phyloP scores from a whole-genome alignment of 92 coral and sea anemone genomes.

The Palythoa grandis region DNA sequence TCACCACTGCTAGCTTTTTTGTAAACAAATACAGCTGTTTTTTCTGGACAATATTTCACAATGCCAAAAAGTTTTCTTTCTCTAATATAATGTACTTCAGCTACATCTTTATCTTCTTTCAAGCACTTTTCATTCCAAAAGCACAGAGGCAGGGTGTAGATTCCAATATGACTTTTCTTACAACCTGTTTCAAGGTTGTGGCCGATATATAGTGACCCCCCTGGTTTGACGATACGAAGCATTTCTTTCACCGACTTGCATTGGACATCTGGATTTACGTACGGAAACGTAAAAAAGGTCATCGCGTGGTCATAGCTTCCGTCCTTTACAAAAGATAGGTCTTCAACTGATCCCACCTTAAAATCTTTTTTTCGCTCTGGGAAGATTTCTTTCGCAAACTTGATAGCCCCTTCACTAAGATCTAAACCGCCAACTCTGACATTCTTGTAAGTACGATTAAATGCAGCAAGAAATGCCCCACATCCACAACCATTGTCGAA shows the following conservation, averaged over 20 bases:
- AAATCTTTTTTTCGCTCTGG: constrained; percentile 39
- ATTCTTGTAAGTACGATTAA: constrained; percentile 57
- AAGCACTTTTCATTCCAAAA: constrained; percentile 69
- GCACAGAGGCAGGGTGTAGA: constrained; percentile 61
- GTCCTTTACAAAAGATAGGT: constrained; percentile 57
- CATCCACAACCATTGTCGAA: constrained; percentile 77
- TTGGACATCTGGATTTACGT: constrained; percentile 66
- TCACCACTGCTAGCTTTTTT: constrained; percentile 35
- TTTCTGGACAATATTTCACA: constrained; percentile 60
- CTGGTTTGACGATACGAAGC: constrained; percentile 68
- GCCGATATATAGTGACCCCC: constrained; percentile 63
- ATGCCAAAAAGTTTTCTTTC: constrained; percentile 59
- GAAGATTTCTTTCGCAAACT: constrained; percentile 62
- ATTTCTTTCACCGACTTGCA: constrained; percentile 67
- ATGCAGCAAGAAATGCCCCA: constrained; percentile 65
- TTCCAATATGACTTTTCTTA: constrained; percentile 59
- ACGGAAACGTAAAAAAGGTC: constrained; percentile 73
- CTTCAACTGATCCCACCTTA: constrained; percentile 64
- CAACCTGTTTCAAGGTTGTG: constrained; percentile 67
- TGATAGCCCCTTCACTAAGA: constrained; percentile 61
- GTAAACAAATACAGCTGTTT: constrained; percentile 62
- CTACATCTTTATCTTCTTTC: constrained; percentile 31
- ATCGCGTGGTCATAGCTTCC: constrained; percentile 62
- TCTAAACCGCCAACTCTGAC: constrained; percentile 64
- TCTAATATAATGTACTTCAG: constrained; percentile 52